phyloP scores from a whole-genome alignment of 2,113 vertebrate species.

The Mesitornis unicolor region DNA sequence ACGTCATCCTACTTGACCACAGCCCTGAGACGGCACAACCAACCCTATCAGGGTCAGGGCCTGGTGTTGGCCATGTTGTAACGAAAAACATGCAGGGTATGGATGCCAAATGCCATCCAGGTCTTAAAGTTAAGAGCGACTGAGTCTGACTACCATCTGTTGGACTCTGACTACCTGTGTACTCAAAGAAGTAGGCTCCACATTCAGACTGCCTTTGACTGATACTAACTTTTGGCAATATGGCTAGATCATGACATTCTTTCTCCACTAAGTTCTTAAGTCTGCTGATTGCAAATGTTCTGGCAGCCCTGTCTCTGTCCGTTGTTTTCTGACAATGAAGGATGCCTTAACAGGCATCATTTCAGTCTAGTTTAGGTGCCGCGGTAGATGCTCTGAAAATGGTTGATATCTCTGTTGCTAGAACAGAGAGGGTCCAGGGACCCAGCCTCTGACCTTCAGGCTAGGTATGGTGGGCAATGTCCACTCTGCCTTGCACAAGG shows the following conservation, averaged over 20 bases:
- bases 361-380: background rate
- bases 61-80: background rate
- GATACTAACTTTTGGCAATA: background rate
- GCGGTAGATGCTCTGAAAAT: background rate
- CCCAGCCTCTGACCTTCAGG: background rate
- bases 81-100: background rate
- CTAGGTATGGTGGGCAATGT: background rate
- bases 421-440: background rate
- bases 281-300: background rate
- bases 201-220: background rate
- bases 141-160: accelerated
- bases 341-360: background rate
- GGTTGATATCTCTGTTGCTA: background rate
- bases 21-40: background rate
- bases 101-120: background rate
- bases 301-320: background rate
- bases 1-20: background rate
- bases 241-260: background rate
- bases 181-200: background rate
- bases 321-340: background rate
- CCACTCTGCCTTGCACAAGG: background rate
- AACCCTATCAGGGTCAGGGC: background rate
- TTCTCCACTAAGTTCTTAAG: background rate
- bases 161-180: background rate
- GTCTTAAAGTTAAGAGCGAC: background rate